phyloP scores from a whole-genome alignment of 2,797 vertebrate genomes.

The Oreochromis mossambicus region DNA sequence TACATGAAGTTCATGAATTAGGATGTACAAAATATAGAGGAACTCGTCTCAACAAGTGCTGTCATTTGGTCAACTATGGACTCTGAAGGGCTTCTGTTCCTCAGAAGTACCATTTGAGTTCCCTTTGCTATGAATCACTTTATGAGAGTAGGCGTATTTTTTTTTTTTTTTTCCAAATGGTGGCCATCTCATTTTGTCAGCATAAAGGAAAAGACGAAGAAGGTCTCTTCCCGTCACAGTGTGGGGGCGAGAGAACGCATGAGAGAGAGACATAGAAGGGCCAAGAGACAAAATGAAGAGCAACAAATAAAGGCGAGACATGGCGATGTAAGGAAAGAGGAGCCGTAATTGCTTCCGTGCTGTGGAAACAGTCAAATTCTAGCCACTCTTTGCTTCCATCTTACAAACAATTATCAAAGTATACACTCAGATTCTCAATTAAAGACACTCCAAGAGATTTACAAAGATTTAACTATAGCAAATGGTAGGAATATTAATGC shows the following conservation, averaged over 20 bases:
- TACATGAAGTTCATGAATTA: neutral
- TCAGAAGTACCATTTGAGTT: neutral
- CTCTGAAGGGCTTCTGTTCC: neutral
- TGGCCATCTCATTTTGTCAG: slow-evolving; percentile 7
- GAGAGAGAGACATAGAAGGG: neutral
- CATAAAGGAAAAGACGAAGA: neutral
- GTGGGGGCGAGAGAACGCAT: neutral
- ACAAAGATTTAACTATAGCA: neutral
- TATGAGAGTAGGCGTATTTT: neutral
- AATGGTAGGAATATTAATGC: neutral
- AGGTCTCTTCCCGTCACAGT: neutral
- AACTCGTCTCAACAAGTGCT: neutral
- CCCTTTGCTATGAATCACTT: neutral
- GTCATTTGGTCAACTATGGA: neutral
- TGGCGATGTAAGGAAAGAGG: neutral
- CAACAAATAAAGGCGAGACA: slow-evolving; percentile 10
- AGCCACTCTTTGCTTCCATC: slow-evolving; percentile 10
- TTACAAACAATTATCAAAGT: neutral
- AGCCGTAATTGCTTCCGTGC: slow-evolving; percentile 19
- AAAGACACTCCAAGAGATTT: neutral
- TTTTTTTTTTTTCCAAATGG: neutral
- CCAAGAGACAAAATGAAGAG: neutral
- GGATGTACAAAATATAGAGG: neutral
- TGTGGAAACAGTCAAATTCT: slow-evolving; percentile 41
- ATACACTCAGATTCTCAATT: neutral